Evolutionary conservation across 1,140 invertebrate species (phyloP).

Genomic region (Leptopilina boulardi): DNA sequence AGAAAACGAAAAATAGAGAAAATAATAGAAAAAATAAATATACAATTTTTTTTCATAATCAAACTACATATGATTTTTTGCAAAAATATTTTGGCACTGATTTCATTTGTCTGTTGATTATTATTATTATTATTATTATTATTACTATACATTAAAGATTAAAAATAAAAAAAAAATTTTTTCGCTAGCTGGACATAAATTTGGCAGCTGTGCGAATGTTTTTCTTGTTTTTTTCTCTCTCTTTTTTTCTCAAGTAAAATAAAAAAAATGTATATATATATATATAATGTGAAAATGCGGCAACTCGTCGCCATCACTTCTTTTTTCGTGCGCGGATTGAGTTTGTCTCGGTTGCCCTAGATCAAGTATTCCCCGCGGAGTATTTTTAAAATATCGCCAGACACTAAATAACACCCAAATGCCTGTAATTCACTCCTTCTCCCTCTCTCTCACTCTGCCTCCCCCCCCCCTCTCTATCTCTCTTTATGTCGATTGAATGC

Average conservation of each 20-base stretch:
- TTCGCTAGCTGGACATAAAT: background rate
- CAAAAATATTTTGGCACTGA: background rate
- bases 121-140: too few species aligned
- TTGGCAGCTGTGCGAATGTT: background rate
- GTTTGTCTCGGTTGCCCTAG: conserved; percentile 67
- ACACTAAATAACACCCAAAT: conserved; percentile 42
- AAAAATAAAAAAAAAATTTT: conserved; percentile 22
- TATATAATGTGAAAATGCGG: conserved; percentile 34
- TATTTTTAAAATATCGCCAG: conserved; percentile 66
- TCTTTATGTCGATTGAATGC: too few species aligned
- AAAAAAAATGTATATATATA: conserved; percentile 28
- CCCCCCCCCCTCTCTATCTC: too few species aligned
- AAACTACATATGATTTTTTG: too few species aligned
- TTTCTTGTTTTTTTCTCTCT: background rate
- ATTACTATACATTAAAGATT: background rate
- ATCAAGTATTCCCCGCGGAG: conserved; percentile 61
- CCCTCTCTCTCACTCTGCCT: too few species aligned
- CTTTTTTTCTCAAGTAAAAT: too few species aligned
- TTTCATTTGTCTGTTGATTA: background rate
- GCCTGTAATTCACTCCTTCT: conserved; percentile 40
- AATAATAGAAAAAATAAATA: background rate
- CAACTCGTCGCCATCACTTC: background rate
- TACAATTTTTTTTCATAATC: background rate
- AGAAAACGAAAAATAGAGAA: too few species aligned
- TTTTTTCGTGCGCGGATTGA: conserved; percentile 50